Evolutionary conservation across 2,888 invertebrate genomes (phyloP).

Genomic region (Campoplex nolae): DNA sequence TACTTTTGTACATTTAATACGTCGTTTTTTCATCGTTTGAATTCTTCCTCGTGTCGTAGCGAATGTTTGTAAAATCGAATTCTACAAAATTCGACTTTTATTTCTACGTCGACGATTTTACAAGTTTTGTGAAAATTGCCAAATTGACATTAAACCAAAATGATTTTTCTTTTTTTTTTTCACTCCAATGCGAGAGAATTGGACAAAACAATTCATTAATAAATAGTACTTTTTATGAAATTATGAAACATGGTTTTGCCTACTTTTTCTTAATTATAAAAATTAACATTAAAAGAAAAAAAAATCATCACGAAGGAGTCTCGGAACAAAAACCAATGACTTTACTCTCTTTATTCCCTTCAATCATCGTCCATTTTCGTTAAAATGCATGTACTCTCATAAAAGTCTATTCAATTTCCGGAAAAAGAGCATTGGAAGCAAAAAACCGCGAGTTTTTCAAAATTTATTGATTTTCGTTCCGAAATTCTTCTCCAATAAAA

Average conservation of each 20-base stretch:
- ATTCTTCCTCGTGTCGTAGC: background rate
- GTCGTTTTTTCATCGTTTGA: slow-evolving; percentile 37
- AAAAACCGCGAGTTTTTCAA: background rate
- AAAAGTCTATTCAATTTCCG: too few species aligned
- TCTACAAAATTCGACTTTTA: slow-evolving; percentile 1
- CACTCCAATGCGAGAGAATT: background rate
- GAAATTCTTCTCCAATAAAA: background rate
- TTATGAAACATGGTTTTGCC: background rate
- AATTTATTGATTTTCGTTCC: background rate
- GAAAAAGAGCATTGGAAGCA: background rate
- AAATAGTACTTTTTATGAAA: slow-evolving; percentile 24
- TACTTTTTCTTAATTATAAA: background rate
- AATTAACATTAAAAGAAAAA: background rate
- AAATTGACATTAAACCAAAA: slow-evolving; percentile 7
- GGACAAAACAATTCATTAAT: slow-evolving; percentile 3
- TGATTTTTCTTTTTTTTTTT: background rate
- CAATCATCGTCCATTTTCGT: background rate
- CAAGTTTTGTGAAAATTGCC: background rate
- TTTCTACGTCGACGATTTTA: background rate
- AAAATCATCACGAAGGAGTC: background rate
- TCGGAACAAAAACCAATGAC: background rate
- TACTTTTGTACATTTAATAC: slow-evolving; percentile 68
- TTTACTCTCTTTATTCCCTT: background rate
- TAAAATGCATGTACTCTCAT: too few species aligned
- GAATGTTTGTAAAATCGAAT: background rate